A percentile compares a stretch with the other conserved stretches of the same genome.
Conservation (phyloP, 2,797 vertebrate genomes). For the Leucoraja ocellata region DNA sequence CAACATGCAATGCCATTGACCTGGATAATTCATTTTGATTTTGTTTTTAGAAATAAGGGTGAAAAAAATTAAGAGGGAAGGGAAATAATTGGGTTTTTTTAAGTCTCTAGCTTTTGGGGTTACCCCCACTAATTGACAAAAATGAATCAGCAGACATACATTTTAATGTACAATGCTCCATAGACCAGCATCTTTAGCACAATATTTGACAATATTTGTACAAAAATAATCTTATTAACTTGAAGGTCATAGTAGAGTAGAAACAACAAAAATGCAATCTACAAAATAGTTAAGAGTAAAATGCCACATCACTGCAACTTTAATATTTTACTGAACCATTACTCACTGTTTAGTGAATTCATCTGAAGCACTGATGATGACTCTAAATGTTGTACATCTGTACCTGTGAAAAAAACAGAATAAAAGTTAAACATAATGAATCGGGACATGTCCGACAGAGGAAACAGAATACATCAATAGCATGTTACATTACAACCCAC, state of each 20-base stretch:
- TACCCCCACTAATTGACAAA: neutral
- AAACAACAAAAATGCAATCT: neutral
- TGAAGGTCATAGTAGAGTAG: neutral
- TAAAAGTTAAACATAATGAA: neutral
- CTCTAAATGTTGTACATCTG: conserved; percentile 55
- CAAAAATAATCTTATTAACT: neutral
- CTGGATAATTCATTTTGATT: neutral
- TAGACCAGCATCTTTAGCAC: neutral
- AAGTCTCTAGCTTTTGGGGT: neutral
- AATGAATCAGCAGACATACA: neutral
- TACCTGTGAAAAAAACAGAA: conserved; percentile 41
- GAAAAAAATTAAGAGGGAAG: too few relatives aligned
- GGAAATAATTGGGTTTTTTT: neutral
- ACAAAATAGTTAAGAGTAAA: neutral
- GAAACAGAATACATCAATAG: too few relatives aligned
- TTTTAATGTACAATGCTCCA: neutral
- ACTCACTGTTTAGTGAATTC: conserved; percentile 56
- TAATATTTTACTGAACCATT: conserved; percentile 37
- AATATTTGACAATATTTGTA: neutral
- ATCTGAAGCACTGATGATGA: conserved; percentile 49
- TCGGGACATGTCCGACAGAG: too few relatives aligned
- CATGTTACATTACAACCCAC: too few relatives aligned
- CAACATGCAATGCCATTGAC: too few relatives aligned
- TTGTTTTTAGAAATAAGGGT: neutral
- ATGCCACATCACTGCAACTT: neutral